A percentile compares a stretch with the other conserved stretches of the same genome.
Conservation (phyloP, 2,888 invertebrate species). For the Cremastinae sp. region DNA sequence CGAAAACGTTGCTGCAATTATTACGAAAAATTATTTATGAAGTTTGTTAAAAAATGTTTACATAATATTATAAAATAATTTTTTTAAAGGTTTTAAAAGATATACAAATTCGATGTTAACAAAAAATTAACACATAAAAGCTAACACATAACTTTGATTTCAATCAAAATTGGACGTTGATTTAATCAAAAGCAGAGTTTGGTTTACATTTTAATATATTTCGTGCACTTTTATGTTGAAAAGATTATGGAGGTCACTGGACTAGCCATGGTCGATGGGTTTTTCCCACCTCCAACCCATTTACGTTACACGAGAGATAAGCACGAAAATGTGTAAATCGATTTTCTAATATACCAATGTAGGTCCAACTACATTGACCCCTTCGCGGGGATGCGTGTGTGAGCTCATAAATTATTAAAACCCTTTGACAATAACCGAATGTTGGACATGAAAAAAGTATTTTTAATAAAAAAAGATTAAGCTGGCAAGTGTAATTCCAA, state of each 20-base stretch:
- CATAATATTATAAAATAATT: no score
- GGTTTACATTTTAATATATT: background rate
- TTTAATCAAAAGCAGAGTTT: no score
- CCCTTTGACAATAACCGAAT: slow-evolving; percentile 30
- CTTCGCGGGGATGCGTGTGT: slow-evolving; percentile 41
- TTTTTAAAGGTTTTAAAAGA: no score
- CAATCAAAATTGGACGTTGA: no score
- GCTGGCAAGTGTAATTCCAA: no score
- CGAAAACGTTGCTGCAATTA: no score
- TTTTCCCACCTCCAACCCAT: slow-evolving; percentile 52
- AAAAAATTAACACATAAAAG: no score
- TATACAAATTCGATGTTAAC: no score
- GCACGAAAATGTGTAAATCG: slow-evolving; percentile 61
- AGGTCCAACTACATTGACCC: slow-evolving; percentile 38
- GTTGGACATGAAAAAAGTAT: background rate
- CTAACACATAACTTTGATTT: no score
- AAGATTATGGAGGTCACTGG: slow-evolving; percentile 59
- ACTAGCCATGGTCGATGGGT: slow-evolving; percentile 43
- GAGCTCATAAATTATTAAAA: slow-evolving; percentile 52
- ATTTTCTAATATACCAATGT: slow-evolving; percentile 57
- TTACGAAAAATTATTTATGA: no score
- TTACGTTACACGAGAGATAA: slow-evolving; percentile 33
- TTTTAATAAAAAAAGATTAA: background rate
- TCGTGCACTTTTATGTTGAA: slow-evolving; percentile 24
- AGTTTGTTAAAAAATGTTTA: no score